Evolutionary conservation across 2,113 vertebrate species (phyloP).

Genomic region (Passerina amoena): DNA sequence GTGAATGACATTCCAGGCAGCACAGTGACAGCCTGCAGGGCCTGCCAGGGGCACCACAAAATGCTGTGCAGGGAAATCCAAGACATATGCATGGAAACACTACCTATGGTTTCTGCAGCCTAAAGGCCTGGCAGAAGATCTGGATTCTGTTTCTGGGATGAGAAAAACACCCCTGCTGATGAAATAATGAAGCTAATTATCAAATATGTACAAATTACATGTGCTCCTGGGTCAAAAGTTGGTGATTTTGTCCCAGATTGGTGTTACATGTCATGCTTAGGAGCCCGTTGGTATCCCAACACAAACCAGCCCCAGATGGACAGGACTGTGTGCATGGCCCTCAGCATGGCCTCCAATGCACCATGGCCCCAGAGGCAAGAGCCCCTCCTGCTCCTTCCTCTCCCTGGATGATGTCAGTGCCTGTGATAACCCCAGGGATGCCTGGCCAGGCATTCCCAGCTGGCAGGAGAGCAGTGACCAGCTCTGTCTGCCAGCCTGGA

Average conservation of each 20-base stretch:
- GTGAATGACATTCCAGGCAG: not conserved
- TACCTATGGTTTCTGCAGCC: not conserved
- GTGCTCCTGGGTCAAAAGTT: not conserved
- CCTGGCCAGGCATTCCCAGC: not conserved
- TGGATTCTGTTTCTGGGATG: not conserved
- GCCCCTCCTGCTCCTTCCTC: not conserved
- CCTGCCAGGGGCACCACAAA: not conserved
- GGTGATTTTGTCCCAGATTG: not conserved
- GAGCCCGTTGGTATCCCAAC: accelerated
- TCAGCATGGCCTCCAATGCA: not conserved
- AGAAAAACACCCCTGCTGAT: not conserved
- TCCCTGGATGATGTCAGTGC: not conserved
- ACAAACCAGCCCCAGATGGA: too few relatives aligned
- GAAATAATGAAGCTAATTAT: not conserved
- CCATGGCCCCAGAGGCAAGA: not conserved
- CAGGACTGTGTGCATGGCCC: not conserved
- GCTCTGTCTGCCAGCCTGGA: not conserved
- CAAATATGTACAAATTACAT: not conserved
- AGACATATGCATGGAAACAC: not conserved
- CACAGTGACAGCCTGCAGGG: not conserved
- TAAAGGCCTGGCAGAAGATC: not conserved
- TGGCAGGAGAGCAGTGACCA: not conserved
- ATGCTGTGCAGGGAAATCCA: not conserved
- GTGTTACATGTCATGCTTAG: accelerated
- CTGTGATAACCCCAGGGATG: not conserved